These are phyloP conservation scores for Montipora foliosa DNA, from an alignment of 64 coral and sea anemone species.

Conservation along the genomic window DNA sequence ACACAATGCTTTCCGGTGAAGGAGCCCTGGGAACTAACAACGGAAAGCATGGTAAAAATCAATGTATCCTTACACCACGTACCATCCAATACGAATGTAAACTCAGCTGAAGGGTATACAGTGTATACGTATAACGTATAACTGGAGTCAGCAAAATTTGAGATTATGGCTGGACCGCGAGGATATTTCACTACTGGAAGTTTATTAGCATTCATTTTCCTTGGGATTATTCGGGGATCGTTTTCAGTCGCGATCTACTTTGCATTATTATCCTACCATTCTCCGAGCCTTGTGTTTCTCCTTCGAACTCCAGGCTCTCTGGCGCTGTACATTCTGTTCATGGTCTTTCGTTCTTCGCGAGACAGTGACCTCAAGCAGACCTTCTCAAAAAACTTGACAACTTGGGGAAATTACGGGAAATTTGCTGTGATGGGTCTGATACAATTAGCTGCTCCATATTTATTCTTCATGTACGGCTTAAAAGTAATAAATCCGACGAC, in stretches of 20 bases:
- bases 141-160: neutral
- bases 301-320: slow-evolving; percentile 95
- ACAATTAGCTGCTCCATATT: slow-evolving; percentile 89
- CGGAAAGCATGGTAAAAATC: too few relatives aligned
- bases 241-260: slow-evolving; percentile 84
- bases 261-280: slow-evolving; percentile 76
- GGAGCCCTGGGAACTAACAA: too few relatives aligned
- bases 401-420: slow-evolving; percentile 70
- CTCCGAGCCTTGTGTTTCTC: slow-evolving; percentile 88
- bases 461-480: slow-evolving; percentile 91
- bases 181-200: slow-evolving; percentile 80
- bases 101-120: too few relatives aligned
- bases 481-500: slow-evolving; percentile 84
- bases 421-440: slow-evolving; percentile 90
- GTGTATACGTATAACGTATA: too few relatives aligned
- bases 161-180: slow-evolving; percentile 51
- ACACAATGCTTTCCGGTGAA: too few relatives aligned
- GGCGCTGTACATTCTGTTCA: slow-evolving; percentile 56
- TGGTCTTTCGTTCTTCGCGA: slow-evolving; percentile 50
- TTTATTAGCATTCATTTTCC: slow-evolving; percentile 74
- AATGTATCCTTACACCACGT: too few relatives aligned
- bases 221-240: slow-evolving; percentile 90
- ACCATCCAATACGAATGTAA: too few relatives aligned
- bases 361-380: slow-evolving; percentile 68
- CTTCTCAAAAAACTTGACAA: slow-evolving; percentile 68